Base-by-base conservation (phyloP, 2,888 invertebrate species). In the Ptilodon capucinus region DNA sequence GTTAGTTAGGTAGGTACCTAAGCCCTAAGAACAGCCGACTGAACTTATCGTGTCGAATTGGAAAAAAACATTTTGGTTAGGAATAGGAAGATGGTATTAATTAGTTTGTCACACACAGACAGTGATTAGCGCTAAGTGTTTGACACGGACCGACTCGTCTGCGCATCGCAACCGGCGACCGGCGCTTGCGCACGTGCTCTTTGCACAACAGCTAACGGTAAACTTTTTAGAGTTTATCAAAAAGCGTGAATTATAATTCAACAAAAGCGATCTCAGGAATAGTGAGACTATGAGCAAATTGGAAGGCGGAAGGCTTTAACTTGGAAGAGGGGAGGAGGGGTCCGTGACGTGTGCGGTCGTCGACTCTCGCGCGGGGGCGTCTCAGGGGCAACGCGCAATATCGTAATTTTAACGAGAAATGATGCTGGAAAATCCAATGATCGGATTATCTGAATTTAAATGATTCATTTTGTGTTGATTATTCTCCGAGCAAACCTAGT, bases 271-370 rank as follows among this genome's bases (percentile, higher is more conserved):
- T 58, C 48, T 51, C 49, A 52, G 54, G 42, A 55, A 54, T 62
- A 46, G 54, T 54, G 51, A 51, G 47, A 58, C 57, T 53, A 17
- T 54, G 51, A 42, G 34, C 34, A 47, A 52, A 52, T n/a, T 42
- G 52, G 58, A 60, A 66, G 57, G 61, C 60, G 63, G 63, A 71
- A 64, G 56, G 51, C 53, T 57, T 59, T 54, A 57, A 64, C 60
- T 51, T 48, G 50, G 50, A 49, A 49, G 54, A 53, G 42, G 56
- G 57, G 57, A 47, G 57, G 56, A 51, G 55, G 55, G 58, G 56
- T 57, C 59, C 57, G 46, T 66, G 66, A 71, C 68, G 68, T 48
- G 57, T 53, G 64, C 74, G 81, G 80, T 79, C 80, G 74, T 67
- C 77, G 81, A 79, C 79, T 65, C 75, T 64, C 58, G 62, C 60